Evolutionary conservation across 2,888 invertebrate genomes (phyloP), one percentile per base, ranked within the genome.

Genomic region (Oxytorus armatus): DNA sequence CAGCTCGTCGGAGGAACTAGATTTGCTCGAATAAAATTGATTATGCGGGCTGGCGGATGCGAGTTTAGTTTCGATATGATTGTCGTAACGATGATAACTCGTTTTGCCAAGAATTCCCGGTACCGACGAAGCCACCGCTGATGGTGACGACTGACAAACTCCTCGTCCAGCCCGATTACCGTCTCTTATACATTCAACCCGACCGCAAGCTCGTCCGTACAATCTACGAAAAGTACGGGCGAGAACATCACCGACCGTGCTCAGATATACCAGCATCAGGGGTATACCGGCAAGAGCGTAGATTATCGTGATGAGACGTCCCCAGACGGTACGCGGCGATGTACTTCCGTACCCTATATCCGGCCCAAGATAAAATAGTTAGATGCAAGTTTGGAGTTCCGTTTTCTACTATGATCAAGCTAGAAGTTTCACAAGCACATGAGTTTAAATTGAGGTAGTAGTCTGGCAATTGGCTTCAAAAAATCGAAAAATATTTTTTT

Each of bases 251-350:
- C 97, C 98, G 84, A 97, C 95, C 63, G 97, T 97, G 69, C 97
- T 96, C 72, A 98, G 93, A 92, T 98, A 98, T 68, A 98, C 94
- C 91, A 98, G 94, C 93, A 98, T 96, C 87, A 98, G 93, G 21
- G 98, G 98, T 86, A 98, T 97, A 66, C 98, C 97, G 79, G 97
- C 93, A 79, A 97, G 94, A 0, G 97, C 97, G 92, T 97, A 97
- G 76, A 96, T 93, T 83, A 97, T 95, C n/a, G 97, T 96, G 79
- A 96, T 96, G 85, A 96, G 92, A 86, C 96, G 95, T 29, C 97
- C 97, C 94, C 95, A 95, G 44, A 96, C 93, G 2, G 97, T 97
- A 85, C 95, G 94, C 2, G 97, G 97, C 2, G 96, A 95, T 77
- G 97, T 95, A 88, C 96, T 96, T 47, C 97, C 97, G 88, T 97